These are phyloP conservation scores for Limanda limanda DNA, from an alignment of 2,113 vertebrate genomes.

Conservation along the genomic window DNA sequence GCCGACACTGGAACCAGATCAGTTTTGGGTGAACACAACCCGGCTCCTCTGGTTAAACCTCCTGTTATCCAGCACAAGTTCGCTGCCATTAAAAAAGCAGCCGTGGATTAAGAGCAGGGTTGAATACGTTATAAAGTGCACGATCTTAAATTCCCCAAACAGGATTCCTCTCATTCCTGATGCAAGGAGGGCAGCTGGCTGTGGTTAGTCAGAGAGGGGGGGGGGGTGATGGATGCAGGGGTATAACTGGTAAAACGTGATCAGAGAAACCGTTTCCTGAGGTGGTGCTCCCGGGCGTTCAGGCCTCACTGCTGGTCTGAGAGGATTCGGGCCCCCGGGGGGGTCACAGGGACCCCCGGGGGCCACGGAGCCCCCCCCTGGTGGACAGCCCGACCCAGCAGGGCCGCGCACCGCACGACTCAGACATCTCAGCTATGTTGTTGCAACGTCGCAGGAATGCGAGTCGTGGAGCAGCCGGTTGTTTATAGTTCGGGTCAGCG, in stretches of 20 bases:
- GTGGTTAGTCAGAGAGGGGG: neutral
- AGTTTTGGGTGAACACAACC: neutral
- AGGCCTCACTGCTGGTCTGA: neutral
- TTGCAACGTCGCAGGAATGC: constrained; percentile 66
- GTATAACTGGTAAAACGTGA: constrained; percentile 63
- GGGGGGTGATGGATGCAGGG: constrained; percentile 60
- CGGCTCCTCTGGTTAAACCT: constrained; percentile 30
- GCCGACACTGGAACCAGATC: constrained; percentile 26
- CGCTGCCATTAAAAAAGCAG: constrained; percentile 33
- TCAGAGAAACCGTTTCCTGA: constrained; percentile 81
- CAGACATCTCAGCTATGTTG: constrained; percentile 72
- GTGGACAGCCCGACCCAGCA: constrained; percentile 13
- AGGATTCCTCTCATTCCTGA: constrained; percentile 82
- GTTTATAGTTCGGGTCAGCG: constrained; percentile 68
- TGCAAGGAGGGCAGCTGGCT: constrained; percentile 14
- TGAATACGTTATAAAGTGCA: neutral
- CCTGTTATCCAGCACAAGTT: constrained; percentile 13
- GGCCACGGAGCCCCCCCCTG: constrained; percentile 42
- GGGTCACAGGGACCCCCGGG: constrained; percentile 1
- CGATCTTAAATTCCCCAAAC: constrained; percentile 60
- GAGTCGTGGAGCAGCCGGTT: constrained; percentile 56
- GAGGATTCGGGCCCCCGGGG: neutral
- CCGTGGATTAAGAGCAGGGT: constrained; percentile 17
- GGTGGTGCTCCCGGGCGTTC: constrained; percentile 73
- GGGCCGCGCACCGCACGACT: constrained; percentile 22